Conservation (phyloP, 2,113 vertebrate species). For the Tauraco erythrolophus region DNA sequence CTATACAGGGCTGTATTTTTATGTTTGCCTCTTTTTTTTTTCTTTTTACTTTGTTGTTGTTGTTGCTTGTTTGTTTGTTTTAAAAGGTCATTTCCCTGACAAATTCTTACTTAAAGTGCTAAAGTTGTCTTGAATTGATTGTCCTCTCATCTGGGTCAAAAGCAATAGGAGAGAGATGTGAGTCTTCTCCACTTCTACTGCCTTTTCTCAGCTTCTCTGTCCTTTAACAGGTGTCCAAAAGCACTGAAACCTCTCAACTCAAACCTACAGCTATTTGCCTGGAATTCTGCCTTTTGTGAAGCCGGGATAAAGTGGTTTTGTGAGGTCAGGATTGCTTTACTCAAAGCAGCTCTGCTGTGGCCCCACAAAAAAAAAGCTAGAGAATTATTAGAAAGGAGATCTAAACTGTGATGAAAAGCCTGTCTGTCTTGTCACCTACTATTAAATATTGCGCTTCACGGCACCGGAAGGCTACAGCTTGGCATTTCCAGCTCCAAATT, state of each 20-base stretch:
- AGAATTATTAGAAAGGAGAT: background rate
- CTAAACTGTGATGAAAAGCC: background rate
- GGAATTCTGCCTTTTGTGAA: background rate
- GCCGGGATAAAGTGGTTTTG: background rate
- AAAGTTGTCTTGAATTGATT: background rate
- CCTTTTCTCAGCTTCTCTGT: background rate
- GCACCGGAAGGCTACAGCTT: background rate
- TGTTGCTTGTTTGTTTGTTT: too few species aligned
- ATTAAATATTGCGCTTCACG: background rate
- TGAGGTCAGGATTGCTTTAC: background rate
- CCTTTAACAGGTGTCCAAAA: background rate
- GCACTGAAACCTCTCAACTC: background rate
- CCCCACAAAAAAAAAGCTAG: background rate
- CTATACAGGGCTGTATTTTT: background rate
- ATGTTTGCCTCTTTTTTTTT: background rate
- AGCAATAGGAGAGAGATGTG: background rate
- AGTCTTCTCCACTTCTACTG: background rate
- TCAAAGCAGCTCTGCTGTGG: background rate
- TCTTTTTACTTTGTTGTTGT: background rate
- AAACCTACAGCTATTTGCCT: background rate
- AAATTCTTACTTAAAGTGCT: background rate
- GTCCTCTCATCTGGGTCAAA: background rate
- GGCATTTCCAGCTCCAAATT: background rate
- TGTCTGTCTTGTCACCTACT: background rate
- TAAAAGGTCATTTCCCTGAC: background rate